Evolutionary conservation across 2,888 invertebrate genomes (phyloP).

Genomic region (Serripes groenlandicus): DNA sequence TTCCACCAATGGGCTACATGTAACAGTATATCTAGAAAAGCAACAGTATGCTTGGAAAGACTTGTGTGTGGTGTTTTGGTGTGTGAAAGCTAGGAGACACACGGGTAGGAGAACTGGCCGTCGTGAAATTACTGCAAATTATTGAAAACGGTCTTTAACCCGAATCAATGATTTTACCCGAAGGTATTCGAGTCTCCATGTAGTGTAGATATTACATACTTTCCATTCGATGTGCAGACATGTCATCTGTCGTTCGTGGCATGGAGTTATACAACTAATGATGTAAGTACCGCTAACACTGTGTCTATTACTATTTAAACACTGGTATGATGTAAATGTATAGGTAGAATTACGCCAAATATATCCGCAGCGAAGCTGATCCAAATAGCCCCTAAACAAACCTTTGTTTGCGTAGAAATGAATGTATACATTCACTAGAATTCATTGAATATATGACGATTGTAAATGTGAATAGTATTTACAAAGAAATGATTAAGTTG

Average conservation of each 20-base stretch:
- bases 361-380: background rate
- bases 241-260: constrained; percentile 24
- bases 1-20: too few species aligned
- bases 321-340: background rate
- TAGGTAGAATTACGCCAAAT: background rate
- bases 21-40: too few species aligned
- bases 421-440: background rate
- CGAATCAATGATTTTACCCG: background rate
- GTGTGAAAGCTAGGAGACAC: too few species aligned
- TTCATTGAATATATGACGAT: background rate
- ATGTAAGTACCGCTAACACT: background rate
- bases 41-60: too few species aligned
- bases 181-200: constrained; percentile 39
- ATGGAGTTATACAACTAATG: constrained; percentile 30
- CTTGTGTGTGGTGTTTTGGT: too few species aligned
- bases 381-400: background rate
- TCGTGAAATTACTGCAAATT: too few species aligned
- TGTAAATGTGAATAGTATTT: background rate
- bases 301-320: background rate
- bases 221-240: constrained; percentile 34
- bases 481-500: background rate
- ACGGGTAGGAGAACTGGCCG: too few species aligned
- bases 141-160: too few species aligned
- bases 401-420: background rate
- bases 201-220: constrained; percentile 25